Conservation (phyloP, 2,797 vertebrate species). For the Tauraco hartlaubi region DNA sequence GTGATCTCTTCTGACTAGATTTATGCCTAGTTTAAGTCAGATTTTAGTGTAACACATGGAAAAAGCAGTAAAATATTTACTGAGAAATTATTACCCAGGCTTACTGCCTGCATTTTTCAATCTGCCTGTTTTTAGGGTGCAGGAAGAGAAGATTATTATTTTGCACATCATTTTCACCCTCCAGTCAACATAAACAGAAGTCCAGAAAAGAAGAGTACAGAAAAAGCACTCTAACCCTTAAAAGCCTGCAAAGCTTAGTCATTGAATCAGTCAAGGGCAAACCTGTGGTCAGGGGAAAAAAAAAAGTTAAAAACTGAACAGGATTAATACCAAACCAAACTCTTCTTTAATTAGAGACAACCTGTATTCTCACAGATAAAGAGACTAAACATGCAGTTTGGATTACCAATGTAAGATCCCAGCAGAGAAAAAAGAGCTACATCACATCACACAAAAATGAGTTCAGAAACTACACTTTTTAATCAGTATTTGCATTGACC, state of each 20-base stretch:
- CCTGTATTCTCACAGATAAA: background rate
- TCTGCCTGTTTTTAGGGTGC: background rate
- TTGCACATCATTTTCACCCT: background rate
- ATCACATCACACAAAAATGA: background rate
- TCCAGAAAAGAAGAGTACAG: background rate
- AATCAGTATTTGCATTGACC: background rate
- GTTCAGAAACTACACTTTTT: background rate
- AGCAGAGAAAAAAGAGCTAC: background rate
- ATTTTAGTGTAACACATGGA: constrained; percentile 38
- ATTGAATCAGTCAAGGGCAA: background rate
- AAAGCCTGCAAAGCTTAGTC: background rate
- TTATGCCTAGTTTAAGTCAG: constrained; percentile 7
- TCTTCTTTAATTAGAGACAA: background rate
- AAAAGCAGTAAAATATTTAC: constrained; percentile 50
- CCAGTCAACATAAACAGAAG: background rate
- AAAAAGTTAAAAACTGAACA: background rate
- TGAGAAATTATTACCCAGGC: background rate
- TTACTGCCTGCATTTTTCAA: background rate
- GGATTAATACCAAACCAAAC: background rate
- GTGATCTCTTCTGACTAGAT: constrained; percentile 46
- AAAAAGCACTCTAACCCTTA: background rate
- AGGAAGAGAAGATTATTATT: background rate
- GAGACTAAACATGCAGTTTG: background rate
- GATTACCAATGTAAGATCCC: background rate
- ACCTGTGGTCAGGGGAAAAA: background rate